Conservation (phyloP, 1,140 invertebrate species). For the Diabrotica undecimpunctata region DNA sequence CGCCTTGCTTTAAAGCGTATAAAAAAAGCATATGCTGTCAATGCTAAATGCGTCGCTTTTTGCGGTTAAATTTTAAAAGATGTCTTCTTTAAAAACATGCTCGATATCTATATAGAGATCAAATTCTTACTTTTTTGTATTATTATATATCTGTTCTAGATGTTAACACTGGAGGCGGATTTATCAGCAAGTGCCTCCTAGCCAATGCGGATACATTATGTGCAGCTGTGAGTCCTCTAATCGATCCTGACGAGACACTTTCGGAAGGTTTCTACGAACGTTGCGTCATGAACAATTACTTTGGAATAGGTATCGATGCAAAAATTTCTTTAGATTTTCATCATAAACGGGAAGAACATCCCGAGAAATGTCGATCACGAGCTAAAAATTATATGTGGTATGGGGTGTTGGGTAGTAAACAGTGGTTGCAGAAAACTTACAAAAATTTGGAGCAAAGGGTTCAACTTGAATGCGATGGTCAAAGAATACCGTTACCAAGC, state of each 20-base stretch:
- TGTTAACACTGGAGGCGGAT: constrained; percentile 64
- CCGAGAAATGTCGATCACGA: constrained; percentile 91
- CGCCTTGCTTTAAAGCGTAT: too few species aligned
- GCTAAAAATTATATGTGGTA: constrained; percentile 98
- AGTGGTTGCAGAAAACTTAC: constrained; percentile 86
- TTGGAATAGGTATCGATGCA: constrained; percentile 97
- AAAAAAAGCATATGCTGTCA: too few species aligned
- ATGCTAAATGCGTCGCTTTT: too few species aligned
- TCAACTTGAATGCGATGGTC: constrained; percentile 88
- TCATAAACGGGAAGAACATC: constrained; percentile 95
- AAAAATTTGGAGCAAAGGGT: constrained; percentile 95
- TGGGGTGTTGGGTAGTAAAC: constrained; percentile 90
- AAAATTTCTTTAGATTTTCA: constrained; percentile 98
- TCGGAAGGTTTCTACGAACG: constrained; percentile 90
- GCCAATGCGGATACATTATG: constrained; percentile 96
- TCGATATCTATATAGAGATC: too few species aligned
- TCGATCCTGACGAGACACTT: constrained; percentile 87
- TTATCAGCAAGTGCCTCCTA: constrained; percentile 86
- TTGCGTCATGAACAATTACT: constrained; percentile 99
- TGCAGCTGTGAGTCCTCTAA: constrained; percentile 87
- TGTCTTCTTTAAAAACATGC: too few species aligned
- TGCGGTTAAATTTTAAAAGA: too few species aligned
- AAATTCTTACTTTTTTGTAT: too few species aligned
- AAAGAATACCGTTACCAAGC: constrained; percentile 85
- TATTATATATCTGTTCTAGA: constrained; percentile 46